Conservation (phyloP, 2,888 invertebrate genomes). For the Pachymerium ferrugineum region DNA sequence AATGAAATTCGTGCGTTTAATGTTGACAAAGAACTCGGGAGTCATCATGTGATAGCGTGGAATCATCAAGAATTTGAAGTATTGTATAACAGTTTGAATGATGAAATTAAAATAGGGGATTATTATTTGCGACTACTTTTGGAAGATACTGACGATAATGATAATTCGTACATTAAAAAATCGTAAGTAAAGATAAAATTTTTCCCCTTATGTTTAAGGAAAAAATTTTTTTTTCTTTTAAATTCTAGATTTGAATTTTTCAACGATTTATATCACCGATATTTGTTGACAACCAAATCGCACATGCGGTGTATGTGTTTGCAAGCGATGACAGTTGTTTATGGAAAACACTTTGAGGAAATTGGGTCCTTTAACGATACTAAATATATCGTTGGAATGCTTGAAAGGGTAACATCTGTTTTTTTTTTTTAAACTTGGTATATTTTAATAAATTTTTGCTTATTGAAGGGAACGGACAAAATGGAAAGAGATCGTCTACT, state of each 20-base stretch:
- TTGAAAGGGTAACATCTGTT: slow-evolving; percentile 68
- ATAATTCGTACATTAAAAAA: slow-evolving; percentile 68
- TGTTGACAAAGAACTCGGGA: slow-evolving; percentile 74
- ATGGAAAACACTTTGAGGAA: slow-evolving; percentile 90
- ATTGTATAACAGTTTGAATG: slow-evolving; percentile 84
- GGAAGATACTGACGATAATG: slow-evolving; percentile 61
- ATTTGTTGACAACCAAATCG: slow-evolving; percentile 79
- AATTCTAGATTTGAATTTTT: slow-evolving; percentile 82
- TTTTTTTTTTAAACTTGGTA: background rate
- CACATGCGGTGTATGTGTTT: slow-evolving; percentile 97
- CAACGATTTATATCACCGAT: slow-evolving; percentile 96
- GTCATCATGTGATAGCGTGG: slow-evolving; percentile 76
- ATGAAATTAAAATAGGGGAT: slow-evolving; percentile 97
- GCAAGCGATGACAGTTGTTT: slow-evolving; percentile 96
- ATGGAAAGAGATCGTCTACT: slow-evolving; percentile 89
- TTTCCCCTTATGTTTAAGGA: background rate
- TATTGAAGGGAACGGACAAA: slow-evolving; percentile 71
- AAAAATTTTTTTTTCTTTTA: background rate
- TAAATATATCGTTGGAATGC: slow-evolving; percentile 89
- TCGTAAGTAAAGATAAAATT: slow-evolving; percentile 61
- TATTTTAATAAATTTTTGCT: background rate
- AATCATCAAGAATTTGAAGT: slow-evolving; percentile 97
- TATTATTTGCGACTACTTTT: slow-evolving; percentile 91
- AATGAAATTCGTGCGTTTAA: slow-evolving; percentile 86
- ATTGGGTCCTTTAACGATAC: slow-evolving; percentile 97